Conservation (phyloP, 1,140 invertebrate species). For the Chlorops oryzae region DNA sequence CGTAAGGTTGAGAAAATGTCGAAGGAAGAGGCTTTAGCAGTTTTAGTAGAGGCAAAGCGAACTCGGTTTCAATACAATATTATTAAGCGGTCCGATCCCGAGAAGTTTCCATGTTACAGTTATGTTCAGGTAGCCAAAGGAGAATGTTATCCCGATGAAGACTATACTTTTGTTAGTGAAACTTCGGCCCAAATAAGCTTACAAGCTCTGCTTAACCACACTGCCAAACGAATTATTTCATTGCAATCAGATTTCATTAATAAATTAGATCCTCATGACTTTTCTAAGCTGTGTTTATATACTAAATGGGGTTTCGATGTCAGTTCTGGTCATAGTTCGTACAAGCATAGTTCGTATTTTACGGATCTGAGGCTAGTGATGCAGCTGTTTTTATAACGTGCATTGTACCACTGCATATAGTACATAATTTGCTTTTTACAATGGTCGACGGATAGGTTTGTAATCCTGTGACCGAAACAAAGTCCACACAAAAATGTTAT, state of each 20-base stretch:
- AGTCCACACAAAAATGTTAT: neutral
- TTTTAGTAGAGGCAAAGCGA: neutral
- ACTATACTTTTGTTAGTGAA: neutral
- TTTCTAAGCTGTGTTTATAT: neutral
- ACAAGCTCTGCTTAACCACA: neutral
- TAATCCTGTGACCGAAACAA: neutral
- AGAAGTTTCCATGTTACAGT: neutral
- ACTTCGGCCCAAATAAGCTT: neutral
- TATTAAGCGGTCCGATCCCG: neutral
- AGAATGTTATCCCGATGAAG: neutral
- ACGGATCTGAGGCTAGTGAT: neutral
- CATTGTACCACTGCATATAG: neutral
- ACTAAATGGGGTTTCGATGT: conserved; percentile 3
- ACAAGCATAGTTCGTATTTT: neutral
- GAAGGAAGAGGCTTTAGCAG: neutral
- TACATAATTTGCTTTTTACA: neutral
- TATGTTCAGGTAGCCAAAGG: neutral
- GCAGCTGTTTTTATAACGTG: neutral
- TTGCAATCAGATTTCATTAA: neutral
- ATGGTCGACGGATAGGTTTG: neutral
- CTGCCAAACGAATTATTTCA: neutral
- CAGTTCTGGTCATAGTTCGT: neutral
- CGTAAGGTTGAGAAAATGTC: neutral
- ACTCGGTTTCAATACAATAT: neutral
- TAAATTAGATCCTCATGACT: neutral